phyloP scores from a whole-genome alignment of 2,797 vertebrate genomes.

The Meda fulgida region DNA sequence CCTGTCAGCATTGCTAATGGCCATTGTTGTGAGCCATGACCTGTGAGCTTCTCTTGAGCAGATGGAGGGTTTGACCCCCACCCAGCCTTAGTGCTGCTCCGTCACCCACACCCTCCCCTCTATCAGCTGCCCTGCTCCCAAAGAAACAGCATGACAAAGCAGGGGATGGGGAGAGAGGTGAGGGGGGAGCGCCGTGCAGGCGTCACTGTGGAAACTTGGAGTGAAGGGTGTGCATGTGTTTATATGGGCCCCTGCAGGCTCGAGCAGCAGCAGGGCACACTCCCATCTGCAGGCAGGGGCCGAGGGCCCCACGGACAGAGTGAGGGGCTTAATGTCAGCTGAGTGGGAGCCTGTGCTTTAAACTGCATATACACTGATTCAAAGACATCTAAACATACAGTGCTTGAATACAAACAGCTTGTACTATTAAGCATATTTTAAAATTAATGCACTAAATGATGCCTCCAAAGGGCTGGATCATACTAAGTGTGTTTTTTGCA shows the following conservation, averaged over 20 bases:
- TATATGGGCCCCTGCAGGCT: constrained; percentile 50
- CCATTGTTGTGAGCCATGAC: constrained; percentile 65
- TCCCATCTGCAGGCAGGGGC: constrained; percentile 57
- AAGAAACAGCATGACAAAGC: constrained; percentile 65
- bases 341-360: constrained; percentile 39
- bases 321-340: constrained; percentile 48
- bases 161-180: constrained; percentile 21
- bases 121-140: constrained; percentile 63
- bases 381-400: constrained; percentile 20
- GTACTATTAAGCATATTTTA: background rate
- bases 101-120: constrained; percentile 54
- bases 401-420: constrained; percentile 25
- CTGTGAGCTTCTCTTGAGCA: constrained; percentile 65
- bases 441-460: background rate
- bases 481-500: background rate
- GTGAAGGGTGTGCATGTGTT: constrained; percentile 46
- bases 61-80: constrained; percentile 65
- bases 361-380: constrained; percentile 17
- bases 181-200: constrained; percentile 39
- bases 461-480: background rate
- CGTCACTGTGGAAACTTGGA: constrained; percentile 61
- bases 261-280: constrained; percentile 59
- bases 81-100: constrained; percentile 58
- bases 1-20: constrained; percentile 67
- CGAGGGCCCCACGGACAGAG: constrained; percentile 37